A percentile compares a stretch with the other conserved stretches of the same genome.
These are phyloP conservation scores for Machimus atricapillus DNA, from an alignment of 2,888 invertebrate species.

Conservation along the genomic window DNA sequence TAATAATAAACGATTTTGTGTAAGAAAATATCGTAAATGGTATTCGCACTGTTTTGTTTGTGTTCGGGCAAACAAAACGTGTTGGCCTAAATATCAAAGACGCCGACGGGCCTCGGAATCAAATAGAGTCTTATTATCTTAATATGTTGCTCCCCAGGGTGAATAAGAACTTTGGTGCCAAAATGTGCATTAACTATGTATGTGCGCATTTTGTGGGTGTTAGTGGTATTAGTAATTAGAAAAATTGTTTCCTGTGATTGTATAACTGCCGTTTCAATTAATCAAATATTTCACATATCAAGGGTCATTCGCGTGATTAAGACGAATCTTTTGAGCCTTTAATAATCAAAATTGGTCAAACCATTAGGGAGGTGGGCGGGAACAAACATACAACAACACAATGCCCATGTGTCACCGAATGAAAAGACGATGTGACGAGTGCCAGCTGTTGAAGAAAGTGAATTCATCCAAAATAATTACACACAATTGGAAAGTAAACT, in stretches of 20 bases:
- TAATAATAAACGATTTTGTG: not conserved
- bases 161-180: too few relatives aligned
- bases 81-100: not conserved
- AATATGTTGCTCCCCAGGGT: too few relatives aligned
- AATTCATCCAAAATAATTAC: not conserved
- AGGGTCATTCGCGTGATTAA: not conserved
- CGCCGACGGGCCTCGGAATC: too few relatives aligned
- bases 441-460: not conserved
- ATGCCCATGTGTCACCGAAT: not conserved
- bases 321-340: not conserved
- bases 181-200: too few relatives aligned
- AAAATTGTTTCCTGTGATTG: not conserved
- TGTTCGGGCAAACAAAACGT: not conserved
- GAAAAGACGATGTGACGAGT: not conserved
- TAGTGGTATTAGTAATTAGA: not conserved
- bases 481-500: not conserved
- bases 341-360: not conserved
- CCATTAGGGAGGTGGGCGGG: not conserved
- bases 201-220: too few relatives aligned
- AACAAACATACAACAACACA: not conserved
- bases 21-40: not conserved
- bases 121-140: too few relatives aligned
- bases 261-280: not conserved
- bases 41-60: not conserved
- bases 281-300: not conserved